A percentile compares a stretch with the other conserved stretches of the same genome.
These are phyloP conservation scores for Lerema accius DNA, from an alignment of 1,140 invertebrate genomes.

Conservation along the genomic window DNA sequence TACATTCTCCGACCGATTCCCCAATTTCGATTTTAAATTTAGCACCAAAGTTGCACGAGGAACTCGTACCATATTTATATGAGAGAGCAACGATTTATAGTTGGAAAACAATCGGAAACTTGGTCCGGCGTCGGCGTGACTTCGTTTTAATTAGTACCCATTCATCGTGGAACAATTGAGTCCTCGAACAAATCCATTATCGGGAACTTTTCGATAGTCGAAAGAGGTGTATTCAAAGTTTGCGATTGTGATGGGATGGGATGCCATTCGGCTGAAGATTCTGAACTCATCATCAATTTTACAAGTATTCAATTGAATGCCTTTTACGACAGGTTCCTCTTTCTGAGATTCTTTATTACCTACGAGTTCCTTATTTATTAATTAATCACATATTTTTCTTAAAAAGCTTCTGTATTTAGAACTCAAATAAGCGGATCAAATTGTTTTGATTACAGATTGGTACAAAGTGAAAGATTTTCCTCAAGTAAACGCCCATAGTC, in stretches of 20 bases:
- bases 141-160: slow-evolving; percentile 81
- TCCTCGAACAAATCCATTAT: slow-evolving; percentile 78
- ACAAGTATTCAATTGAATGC: slow-evolving; percentile 31
- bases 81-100: slow-evolving; percentile 74
- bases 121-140: slow-evolving; percentile 70
- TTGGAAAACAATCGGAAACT: slow-evolving; percentile 75
- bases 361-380: slow-evolving; percentile 8
- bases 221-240: slow-evolving; percentile 76
- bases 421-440: slow-evolving; percentile 6
- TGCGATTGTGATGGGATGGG: slow-evolving; percentile 59
- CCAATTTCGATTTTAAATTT: slow-evolving; percentile 74
- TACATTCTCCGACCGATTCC: slow-evolving; percentile 46
- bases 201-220: slow-evolving; percentile 76
- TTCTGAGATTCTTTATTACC: slow-evolving; percentile 10
- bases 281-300: slow-evolving; percentile 43
- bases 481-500: neutral
- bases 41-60: slow-evolving; percentile 64
- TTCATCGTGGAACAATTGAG: slow-evolving; percentile 79
- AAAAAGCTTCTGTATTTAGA: neutral
- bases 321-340: neutral
- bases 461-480: neutral
- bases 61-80: slow-evolving; percentile 72
- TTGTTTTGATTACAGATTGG: slow-evolving; percentile 10
- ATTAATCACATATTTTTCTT: no score
- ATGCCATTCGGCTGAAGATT: slow-evolving; percentile 45